A percentile compares a stretch with the other conserved stretches of the same genome.
Conservation (phyloP, 2,113 vertebrate genomes). For the Neogobius melanostomus region DNA sequence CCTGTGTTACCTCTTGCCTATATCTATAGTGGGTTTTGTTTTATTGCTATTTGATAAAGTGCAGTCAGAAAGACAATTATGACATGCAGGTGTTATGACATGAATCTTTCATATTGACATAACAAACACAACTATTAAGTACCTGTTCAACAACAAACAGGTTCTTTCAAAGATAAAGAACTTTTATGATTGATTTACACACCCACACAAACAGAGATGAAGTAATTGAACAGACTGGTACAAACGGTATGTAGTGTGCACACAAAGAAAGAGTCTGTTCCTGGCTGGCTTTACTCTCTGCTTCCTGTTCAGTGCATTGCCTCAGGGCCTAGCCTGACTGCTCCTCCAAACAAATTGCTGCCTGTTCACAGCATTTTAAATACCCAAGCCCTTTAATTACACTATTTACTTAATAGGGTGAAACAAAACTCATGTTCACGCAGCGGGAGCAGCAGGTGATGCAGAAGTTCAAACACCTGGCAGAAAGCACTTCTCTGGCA, state of each 20-base stretch:
- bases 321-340: constrained; percentile 70
- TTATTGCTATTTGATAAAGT: constrained; percentile 26
- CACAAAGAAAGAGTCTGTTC: constrained; percentile 33
- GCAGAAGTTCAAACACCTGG: constrained; percentile 73
- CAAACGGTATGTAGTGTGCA: constrained; percentile 26
- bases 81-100: constrained; percentile 24
- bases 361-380: constrained; percentile 74
- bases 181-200: constrained; percentile 41
- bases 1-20: constrained; percentile 20
- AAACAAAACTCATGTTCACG: constrained; percentile 72
- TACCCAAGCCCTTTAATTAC: constrained; percentile 75
- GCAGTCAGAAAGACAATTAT: constrained; percentile 20
- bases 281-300: constrained; percentile 42
- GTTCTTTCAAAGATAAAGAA: constrained; percentile 26
- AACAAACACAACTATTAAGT: constrained; percentile 40
- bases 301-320: constrained; percentile 62
- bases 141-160: constrained; percentile 54
- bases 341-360: constrained; percentile 78
- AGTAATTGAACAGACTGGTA: constrained; percentile 37
- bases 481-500: constrained; percentile 45
- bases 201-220: constrained; percentile 28
- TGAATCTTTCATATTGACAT: constrained; percentile 28
- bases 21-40: background rate
- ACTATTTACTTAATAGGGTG: constrained; percentile 78
- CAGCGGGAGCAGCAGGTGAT: constrained; percentile 74